phyloP scores from a whole-genome alignment of 2,888 invertebrate genomes.

The Drosophila cognata region DNA sequence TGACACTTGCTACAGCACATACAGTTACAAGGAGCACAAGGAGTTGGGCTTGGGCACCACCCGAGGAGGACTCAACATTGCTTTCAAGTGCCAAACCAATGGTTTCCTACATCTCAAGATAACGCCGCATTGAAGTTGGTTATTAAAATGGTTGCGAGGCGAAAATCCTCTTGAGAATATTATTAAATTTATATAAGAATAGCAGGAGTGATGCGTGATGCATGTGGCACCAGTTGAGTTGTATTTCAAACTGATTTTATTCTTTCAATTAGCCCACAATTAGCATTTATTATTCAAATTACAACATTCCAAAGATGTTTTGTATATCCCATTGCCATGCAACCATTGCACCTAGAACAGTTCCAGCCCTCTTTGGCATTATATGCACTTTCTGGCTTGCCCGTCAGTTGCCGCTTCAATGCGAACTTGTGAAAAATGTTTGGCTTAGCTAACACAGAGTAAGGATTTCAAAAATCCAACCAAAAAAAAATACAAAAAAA shows the following conservation, averaged over 20 bases:
- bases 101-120: slow-evolving; percentile 3
- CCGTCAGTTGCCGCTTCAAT: neutral
- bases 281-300: neutral
- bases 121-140: neutral
- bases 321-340: neutral
- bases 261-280: neutral
- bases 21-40: neutral
- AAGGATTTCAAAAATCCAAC: neutral
- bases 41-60: neutral
- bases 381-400: neutral
- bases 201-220: neutral
- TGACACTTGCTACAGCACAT: slow-evolving; percentile 42
- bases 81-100: slow-evolving; percentile 17
- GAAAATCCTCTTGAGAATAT: slow-evolving; percentile 5
- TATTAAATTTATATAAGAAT: slow-evolving; percentile 13
- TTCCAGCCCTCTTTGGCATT: no score
- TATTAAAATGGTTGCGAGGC: neutral
- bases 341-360: neutral
- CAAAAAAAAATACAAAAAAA: neutral
- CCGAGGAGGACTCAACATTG: slow-evolving; percentile 7
- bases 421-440: neutral
- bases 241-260: neutral
- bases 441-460: neutral
- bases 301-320: neutral
- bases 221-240: neutral